phyloP scores from a whole-genome alignment of 2,113 vertebrate genomes.

The Vulpes ferrilata region DNA sequence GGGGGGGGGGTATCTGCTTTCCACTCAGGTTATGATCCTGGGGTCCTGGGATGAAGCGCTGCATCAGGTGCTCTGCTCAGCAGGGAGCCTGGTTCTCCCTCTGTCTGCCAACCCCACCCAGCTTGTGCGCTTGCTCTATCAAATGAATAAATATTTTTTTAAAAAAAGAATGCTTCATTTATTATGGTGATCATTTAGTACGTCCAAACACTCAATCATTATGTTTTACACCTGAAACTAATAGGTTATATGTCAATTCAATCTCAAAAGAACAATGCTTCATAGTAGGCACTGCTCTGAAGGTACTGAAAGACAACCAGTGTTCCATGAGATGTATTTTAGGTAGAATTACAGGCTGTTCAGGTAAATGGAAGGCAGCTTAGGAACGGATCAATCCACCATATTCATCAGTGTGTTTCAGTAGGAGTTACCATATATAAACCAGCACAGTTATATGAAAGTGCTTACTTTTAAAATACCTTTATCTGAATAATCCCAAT shows the following conservation, averaged over 20 bases:
- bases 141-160: too few relatives aligned
- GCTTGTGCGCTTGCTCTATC: too few relatives aligned
- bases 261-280: neutral
- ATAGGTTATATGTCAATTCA: neutral
- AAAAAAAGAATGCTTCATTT: neutral
- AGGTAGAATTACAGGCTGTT: constrained; percentile 46
- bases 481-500: neutral
- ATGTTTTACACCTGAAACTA: neutral
- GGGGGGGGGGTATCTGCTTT: too few relatives aligned
- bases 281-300: neutral
- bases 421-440: constrained; percentile 16
- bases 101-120: too few relatives aligned
- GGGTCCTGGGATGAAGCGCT: too few relatives aligned
- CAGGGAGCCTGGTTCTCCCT: too few relatives aligned
- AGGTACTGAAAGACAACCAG: constrained; percentile 19
- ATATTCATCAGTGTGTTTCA: neutral
- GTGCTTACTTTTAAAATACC: neutral
- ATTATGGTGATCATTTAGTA: neutral
- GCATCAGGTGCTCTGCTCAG: too few relatives aligned
- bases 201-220: neutral
- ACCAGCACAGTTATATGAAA: neutral
- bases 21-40: too few relatives aligned
- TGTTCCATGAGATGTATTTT: neutral
- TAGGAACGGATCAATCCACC: neutral
- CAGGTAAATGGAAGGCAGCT: neutral